Percentiles rank a stretch among this genome's conserved stretches.
Evolutionary conservation across 2,113 vertebrate genomes (phyloP).

Genomic region (Psittacus erithacus): DNA sequence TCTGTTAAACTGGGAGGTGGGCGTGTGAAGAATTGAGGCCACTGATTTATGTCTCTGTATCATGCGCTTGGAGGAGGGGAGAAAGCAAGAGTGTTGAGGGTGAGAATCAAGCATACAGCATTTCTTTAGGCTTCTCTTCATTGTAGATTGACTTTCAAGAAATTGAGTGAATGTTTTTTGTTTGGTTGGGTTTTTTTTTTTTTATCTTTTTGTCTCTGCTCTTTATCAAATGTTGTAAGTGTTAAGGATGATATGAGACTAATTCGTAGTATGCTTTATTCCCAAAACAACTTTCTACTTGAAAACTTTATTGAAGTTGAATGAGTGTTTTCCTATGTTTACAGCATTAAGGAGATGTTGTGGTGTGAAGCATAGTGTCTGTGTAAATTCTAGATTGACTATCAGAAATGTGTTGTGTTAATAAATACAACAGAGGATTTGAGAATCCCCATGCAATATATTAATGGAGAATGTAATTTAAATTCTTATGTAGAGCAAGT

Average conservation of each 20-base stretch:
- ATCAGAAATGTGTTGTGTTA: background rate
- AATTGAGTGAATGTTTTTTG: background rate
- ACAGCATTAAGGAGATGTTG: background rate
- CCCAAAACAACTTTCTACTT: background rate
- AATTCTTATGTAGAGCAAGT: background rate
- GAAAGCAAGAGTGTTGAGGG: background rate
- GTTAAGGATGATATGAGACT: background rate
- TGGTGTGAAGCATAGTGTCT: background rate
- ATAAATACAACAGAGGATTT: background rate
- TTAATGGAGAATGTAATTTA: background rate
- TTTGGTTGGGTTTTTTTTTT: background rate
- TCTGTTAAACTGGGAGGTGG: background rate
- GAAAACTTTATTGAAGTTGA: background rate
- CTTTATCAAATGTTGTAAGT: background rate
- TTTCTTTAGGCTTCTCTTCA: background rate
- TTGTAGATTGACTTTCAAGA: background rate
- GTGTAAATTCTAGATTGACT: background rate
- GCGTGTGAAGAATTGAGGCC: background rate
- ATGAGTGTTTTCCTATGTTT: background rate
- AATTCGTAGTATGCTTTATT: background rate
- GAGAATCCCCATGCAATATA: background rate
- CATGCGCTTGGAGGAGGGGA: background rate
- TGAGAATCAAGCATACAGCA: background rate
- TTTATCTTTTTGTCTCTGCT: background rate
- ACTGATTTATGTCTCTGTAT: conserved; percentile 21